Conservation (phyloP, 2,797 vertebrate genomes). For the Melopsittacus undulatus region DNA sequence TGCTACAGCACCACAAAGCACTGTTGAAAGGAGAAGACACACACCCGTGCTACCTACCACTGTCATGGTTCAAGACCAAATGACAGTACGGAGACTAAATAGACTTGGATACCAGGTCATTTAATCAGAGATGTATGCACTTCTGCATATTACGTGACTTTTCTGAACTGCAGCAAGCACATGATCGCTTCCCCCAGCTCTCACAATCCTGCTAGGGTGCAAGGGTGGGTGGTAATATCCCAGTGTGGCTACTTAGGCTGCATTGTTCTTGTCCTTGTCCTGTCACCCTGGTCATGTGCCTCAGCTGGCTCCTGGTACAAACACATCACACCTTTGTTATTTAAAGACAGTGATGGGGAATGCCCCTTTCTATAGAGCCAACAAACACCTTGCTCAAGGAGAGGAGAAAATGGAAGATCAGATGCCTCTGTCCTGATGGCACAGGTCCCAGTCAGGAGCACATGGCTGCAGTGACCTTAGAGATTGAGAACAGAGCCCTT, state of each 20-base stretch:
- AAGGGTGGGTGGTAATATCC: accelerated
- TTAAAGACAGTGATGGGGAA: not conserved
- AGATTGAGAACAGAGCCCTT: accelerated
- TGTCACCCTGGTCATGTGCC: accelerated
- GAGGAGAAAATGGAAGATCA: not conserved
- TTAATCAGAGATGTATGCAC: not conserved
- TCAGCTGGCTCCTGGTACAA: accelerated
- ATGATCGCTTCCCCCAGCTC: not conserved
- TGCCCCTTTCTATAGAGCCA: accelerated
- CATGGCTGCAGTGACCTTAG: not conserved
- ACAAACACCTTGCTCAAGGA: accelerated
- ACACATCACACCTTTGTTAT: not conserved
- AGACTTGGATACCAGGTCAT: not conserved
- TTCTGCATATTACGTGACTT: not conserved
- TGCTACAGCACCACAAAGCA: not conserved
- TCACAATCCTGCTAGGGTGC: not conserved
- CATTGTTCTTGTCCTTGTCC: not conserved
- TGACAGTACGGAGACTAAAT: not conserved
- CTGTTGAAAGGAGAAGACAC: not conserved
- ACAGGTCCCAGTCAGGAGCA: not conserved
- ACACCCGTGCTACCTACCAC: not conserved
- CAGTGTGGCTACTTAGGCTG: not conserved
- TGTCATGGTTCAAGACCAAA: not conserved
- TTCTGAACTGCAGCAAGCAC: not conserved
- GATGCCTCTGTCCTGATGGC: not conserved